Percentiles rank a stretch among this genome's conserved stretches.
Conservation (phyloP, 1,140 invertebrate species). For the Pachypsylla venusta region DNA sequence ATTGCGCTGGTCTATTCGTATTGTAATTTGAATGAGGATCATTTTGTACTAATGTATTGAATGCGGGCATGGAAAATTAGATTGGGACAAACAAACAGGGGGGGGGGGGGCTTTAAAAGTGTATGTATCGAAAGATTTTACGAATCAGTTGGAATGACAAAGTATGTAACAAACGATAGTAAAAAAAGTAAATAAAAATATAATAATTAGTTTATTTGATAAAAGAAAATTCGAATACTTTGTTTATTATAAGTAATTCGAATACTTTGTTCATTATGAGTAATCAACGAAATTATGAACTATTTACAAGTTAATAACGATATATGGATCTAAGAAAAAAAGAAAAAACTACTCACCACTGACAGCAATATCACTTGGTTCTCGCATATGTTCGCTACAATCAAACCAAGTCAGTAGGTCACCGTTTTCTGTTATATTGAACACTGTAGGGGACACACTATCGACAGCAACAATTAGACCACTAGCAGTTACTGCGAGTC, state of each 20-base stretch:
- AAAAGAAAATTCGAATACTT: neutral
- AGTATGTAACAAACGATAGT: neutral
- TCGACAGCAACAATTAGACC: conserved; percentile 94
- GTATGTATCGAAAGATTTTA: too few relatives aligned
- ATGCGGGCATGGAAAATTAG: too few relatives aligned
- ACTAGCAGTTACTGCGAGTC: conserved; percentile 73
- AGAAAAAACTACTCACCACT: conserved; percentile 41
- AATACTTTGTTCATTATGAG: too few relatives aligned
- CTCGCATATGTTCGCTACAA: conserved; percentile 91
- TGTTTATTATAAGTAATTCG: neutral
- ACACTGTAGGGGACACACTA: conserved; percentile 91
- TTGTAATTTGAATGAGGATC: too few relatives aligned
- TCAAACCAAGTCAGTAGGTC: conserved; percentile 89
- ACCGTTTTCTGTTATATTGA: conserved; percentile 69
- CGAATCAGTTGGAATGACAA: too few relatives aligned
- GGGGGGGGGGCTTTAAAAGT: too few relatives aligned
- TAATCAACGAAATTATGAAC: too few relatives aligned
- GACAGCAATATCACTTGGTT: conserved; percentile 92
- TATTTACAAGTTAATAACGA: too few relatives aligned
- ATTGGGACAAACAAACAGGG: too few relatives aligned
- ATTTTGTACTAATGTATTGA: too few relatives aligned
- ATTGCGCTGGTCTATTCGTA: too few relatives aligned
- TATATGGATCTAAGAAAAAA: too few relatives aligned
- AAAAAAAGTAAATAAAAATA: neutral
- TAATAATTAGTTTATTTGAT: neutral